Evolutionary conservation across 2,113 vertebrate genomes (phyloP), one percentile per base, ranked within the genome.

Genomic region (Gracilinanus agilis): DNA sequence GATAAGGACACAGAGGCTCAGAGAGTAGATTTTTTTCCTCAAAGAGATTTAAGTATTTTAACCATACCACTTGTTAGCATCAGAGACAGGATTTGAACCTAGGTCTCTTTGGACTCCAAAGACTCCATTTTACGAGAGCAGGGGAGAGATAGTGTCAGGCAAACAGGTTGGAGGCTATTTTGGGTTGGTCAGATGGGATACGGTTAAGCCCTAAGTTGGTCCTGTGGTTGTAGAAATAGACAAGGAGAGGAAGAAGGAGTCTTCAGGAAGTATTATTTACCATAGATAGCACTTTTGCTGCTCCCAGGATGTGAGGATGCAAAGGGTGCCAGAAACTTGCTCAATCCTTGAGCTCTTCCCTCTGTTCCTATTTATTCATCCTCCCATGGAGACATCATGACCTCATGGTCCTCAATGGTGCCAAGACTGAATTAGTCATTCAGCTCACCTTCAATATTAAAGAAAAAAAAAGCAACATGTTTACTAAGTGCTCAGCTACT

Each of bases 351-450:
- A 95, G 91, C 92, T 93, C 55, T 61, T 67, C 92, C 92, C 29
- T 23, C 55, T 24, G 2, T 90, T 93, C 83, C 91, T 96, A 93
- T 96, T 95, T 95, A 88, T 89, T 94, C 95, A 93, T 90, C 96
- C 92, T 91, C 90, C 53, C 94, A 90, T 92, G 89, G 90, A 27
- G 94, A 95, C 34, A 89, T 0, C 10, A 89, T 94, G 96, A 97
- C 89, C 90, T 95, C 96, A 91, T 54, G 49, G 67, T 94, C 95
- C 61, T 89, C 88, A 49, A 75, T 54, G 53, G 89, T 56, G 92
- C 95, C 94, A 95, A 61, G 91, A 91, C 58, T 44, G 83, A 94
- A 91, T 95, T 88, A 93, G 93, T 91, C 94, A 56, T 75, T 92
- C 44, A 3, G 75, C 91, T 90, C 56, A 21, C 96, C 67, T 97